phyloP scores from a whole-genome alignment of 2,888 invertebrate species.

The Sussaba pulchella region DNA sequence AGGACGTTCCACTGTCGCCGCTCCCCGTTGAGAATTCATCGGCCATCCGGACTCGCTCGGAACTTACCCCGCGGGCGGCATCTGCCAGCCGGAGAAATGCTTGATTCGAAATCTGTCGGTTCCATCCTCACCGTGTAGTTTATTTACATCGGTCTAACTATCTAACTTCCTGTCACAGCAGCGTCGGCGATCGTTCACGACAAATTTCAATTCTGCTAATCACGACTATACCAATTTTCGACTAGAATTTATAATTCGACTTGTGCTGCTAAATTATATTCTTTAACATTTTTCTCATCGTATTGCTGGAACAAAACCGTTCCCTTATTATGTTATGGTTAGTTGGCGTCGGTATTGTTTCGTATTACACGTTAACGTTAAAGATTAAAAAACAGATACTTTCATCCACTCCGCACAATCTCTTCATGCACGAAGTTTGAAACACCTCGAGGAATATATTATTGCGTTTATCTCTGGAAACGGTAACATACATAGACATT shows the following conservation, averaged over 20 bases:
- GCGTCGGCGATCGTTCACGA: neutral
- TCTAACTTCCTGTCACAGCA: neutral
- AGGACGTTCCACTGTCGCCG: conserved; percentile 16
- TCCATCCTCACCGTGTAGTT: neutral
- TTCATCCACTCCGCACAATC: conserved; percentile 1
- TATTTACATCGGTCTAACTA: neutral
- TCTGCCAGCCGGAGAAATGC: conserved; percentile 25
- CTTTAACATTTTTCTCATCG: neutral
- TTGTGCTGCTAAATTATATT: too few relatives aligned
- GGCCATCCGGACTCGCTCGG: conserved; percentile 18
- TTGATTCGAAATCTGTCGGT: conserved; percentile 13
- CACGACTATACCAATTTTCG: neutral
- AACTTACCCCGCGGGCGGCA: conserved; percentile 23
- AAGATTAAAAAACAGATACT: neutral
- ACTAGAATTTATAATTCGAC: too few relatives aligned
- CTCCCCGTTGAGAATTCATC: conserved; percentile 46
- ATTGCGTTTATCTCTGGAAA: conserved; percentile 42
- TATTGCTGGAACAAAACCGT: neutral
- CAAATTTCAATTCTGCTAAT: neutral
- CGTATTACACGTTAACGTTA: too few relatives aligned
- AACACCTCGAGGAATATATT: conserved; percentile 20
- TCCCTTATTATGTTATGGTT: neutral
- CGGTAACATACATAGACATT: conserved; percentile 16
- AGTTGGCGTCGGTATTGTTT: conserved; percentile 21
- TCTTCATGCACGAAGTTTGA: conserved; percentile 17